A percentile compares a stretch with the other conserved stretches of the same genome.
Evolutionary conservation across 35 echinoderm and acorn worm species (phyloP).

Genomic region (Anneissia japonica): DNA sequence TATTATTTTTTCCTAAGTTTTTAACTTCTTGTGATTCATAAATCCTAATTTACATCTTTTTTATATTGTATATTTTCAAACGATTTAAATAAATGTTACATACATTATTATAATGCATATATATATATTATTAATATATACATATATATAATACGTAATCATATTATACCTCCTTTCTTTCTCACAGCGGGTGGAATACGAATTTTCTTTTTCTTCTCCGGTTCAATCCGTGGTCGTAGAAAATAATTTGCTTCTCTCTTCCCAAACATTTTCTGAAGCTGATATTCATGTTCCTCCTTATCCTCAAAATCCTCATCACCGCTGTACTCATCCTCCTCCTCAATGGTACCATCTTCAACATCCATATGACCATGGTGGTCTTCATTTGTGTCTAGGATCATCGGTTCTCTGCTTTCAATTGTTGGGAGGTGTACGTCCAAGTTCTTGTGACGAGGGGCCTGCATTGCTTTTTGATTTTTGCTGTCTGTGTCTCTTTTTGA

Average conservation of each 20-base stretch:
- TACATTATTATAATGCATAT: too few relatives aligned
- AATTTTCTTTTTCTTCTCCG: background rate
- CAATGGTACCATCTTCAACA: background rate
- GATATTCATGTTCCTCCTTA: background rate
- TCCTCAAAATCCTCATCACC: background rate
- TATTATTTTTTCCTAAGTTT: too few relatives aligned
- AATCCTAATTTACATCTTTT: too few relatives aligned
- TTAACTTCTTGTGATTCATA: too few relatives aligned
- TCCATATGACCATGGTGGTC: background rate
- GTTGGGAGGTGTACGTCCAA: background rate
- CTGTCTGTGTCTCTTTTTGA: background rate
- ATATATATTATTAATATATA: too few relatives aligned
- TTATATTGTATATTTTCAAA: background rate
- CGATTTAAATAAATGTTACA: background rate
- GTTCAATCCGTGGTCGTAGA: conserved; percentile 15
- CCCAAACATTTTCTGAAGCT: conserved; percentile 5
- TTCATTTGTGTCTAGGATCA: background rate
- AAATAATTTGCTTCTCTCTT: conserved; percentile 6
- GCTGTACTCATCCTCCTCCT: background rate
- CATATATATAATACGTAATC: too few relatives aligned
- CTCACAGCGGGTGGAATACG: background rate
- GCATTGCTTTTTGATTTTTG: background rate
- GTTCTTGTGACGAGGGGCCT: background rate
- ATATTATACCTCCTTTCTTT: conserved; percentile 3
- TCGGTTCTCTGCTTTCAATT: background rate